Percentiles rank a stretch among this genome's conserved stretches.
These are phyloP conservation scores for Dinomys branickii DNA, from an alignment of 2,113 vertebrate genomes.

Conservation along the genomic window DNA sequence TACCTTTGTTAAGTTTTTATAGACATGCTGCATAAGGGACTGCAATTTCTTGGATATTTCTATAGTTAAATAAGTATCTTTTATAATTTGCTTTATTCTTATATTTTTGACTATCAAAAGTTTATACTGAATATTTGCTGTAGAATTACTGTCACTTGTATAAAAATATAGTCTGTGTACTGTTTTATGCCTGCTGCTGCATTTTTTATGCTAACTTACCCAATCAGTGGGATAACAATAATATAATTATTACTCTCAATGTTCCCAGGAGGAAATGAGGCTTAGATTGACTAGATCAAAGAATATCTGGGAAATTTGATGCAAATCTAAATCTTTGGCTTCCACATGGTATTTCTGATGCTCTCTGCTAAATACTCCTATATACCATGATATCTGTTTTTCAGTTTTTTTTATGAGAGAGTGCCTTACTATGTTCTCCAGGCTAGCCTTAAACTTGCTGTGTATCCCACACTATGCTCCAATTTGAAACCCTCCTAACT, in stretches of 20 bases:
- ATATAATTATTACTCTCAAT: neutral
- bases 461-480: neutral
- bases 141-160: conserved; percentile 31
- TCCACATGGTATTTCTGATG: neutral
- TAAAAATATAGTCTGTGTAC: neutral
- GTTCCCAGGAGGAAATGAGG: conserved; percentile 22
- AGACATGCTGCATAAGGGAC: neutral
- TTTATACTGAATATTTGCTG: conserved; percentile 24
- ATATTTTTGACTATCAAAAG: neutral
- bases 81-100: neutral
- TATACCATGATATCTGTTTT: neutral
- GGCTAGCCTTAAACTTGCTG: neutral
- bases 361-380: neutral
- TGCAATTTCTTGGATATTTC: conserved; percentile 4
- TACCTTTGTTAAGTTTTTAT: conserved; percentile 7
- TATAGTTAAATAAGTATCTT: neutral
- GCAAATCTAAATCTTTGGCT: neutral
- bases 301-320: neutral
- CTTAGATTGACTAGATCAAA: neutral
- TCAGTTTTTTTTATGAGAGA: neutral
- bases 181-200: neutral
- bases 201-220: neutral
- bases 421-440: neutral
- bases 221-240: neutral
- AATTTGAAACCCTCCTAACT: neutral